Base-by-base conservation (phyloP, 2,888 invertebrate species). In the Ametastegia equiseti region DNA sequence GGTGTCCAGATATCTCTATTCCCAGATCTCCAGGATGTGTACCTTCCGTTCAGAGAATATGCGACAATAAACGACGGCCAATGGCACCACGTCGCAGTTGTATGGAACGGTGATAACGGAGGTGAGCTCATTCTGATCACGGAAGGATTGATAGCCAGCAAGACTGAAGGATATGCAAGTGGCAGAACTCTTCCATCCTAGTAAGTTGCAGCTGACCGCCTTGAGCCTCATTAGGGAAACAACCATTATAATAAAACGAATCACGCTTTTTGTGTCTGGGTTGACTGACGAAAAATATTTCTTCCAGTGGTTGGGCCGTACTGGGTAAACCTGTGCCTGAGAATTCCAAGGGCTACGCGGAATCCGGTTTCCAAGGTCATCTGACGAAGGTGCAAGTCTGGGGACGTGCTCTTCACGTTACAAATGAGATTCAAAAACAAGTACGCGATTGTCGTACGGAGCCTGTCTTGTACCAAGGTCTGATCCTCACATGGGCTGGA, bases 1-100 rank as follows among this genome's bases (percentile, higher is more conserved):
- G 98, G 98, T n/a, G 96, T 98, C 2, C 97, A 97, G 92, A 95
- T 98, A 19, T 97, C 97, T 0, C 92, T 98, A 27, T 98, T 98
- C 94, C 95, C 96, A 42, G 97, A 98, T 89, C 92, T 97, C 11
- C 97, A 97, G 92, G 97, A 98, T 88, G 96, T 97, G 0, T 98
- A 98, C 92, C 92, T 98, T 60, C 97, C 97, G 86, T 98, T 98
- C 92, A 95, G 97, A 79, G 97, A 97, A 92, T 98, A 97, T 87
- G 97, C 98, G 0, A 97, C 97, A 0, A 96, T 98, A 27, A 98
- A 98, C 89, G 98, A 98, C 89, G 98, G 98, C 3, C 97, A 97
- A 89, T 98, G 98, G 98, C 98, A 98, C 93, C 98, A 98, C 88
- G 95, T 98, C 42, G 97, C 98, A 54, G 94, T 99, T 79, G 96